Percentiles rank a stretch among this genome's conserved stretches.
These are phyloP conservation scores for Arion vulgaris DNA, from an alignment of 1,140 invertebrate species.

Conservation along the genomic window DNA sequence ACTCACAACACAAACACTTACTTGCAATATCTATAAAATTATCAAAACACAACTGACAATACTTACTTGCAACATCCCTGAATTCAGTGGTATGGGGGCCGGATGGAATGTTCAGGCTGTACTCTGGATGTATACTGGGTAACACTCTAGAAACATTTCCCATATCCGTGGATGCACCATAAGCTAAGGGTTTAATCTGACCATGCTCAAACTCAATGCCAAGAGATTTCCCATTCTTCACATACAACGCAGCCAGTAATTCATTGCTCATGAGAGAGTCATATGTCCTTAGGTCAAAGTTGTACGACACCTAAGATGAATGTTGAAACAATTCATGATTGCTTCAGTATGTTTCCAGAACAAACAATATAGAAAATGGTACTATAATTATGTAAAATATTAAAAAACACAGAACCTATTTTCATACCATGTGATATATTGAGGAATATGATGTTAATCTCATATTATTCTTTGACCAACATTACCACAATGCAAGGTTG, in stretches of 20 bases:
- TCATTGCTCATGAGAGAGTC: slow-evolving; percentile 56
- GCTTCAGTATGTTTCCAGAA: not conserved
- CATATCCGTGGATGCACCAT: slow-evolving; percentile 62
- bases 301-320: slow-evolving; percentile 40
- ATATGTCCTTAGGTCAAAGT: slow-evolving; percentile 49
- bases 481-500: too few relatives aligned
- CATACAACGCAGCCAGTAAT: slow-evolving; percentile 52
- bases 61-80: slow-evolving; percentile 53
- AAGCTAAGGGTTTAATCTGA: slow-evolving; percentile 41
- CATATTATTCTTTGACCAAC: too few relatives aligned
- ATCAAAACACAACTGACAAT: too few relatives aligned
- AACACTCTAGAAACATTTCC: slow-evolving; percentile 71
- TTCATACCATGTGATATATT: too few relatives aligned
- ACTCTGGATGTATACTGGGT: slow-evolving; percentile 70
- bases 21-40: too few relatives aligned
- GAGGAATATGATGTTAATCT: too few relatives aligned
- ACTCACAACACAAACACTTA: too few relatives aligned
- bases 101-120: slow-evolving; percentile 59
- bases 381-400: too few relatives aligned
- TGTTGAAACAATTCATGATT: too few relatives aligned
- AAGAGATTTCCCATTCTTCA: slow-evolving; percentile 51
- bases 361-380: too few relatives aligned
- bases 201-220: slow-evolving; percentile 51
- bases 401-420: too few relatives aligned
- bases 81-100: slow-evolving; percentile 64